Evolutionary conservation across 1,140 invertebrate species (phyloP), one percentile per base, ranked within the genome.

Genomic region (Aphelinus atriplicis): DNA sequence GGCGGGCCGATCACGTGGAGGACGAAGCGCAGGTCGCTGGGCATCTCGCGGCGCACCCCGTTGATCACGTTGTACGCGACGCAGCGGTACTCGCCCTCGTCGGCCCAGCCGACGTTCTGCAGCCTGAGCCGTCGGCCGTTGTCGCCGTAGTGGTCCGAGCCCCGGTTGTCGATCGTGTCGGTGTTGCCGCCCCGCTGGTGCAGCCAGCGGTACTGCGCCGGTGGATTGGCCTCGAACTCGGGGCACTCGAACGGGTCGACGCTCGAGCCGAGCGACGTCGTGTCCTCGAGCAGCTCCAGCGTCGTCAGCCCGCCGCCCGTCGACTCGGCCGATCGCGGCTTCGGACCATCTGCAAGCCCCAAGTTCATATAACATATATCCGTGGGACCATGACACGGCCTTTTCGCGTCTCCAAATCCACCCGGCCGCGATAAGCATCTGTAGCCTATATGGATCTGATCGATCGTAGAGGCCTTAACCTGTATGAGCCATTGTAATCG

Each of bases 201-300:
- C 42, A 85, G 70, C 87, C 87, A 88, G 62, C 82, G 81, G 84
- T 95, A 96, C 7, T 90, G 91, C 0, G 95, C 94, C 9, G 91
- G 85, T 2, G 95, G 95, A 87, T 96, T 96, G 1, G 94, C 95
- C 76, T 96, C 94, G 63, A 85, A 87, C 68, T 95, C 95, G 43
- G 91, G 90, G 81, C 95, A 96, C 77, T 93, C 92, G 80, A 97
- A 91, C 1, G 91, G 90, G 1, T 94, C 93, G 77, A 93, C 90
- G 56, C 92, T 92, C 81, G 93, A 92, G 1, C 81, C 80, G 0
- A 88, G 74, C 1, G 80, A 58, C 1, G 83, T 82, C 9, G 81
- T 83, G 61, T 86, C 80, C 64, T 86, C 83, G n/a, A 83, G 58
- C 46, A 83, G 92, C 62, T 94, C 94, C 90, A 42, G 90, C 82